phyloP scores from a whole-genome alignment of 2,888 invertebrate species.

The Drosophila sordidapex region DNA sequence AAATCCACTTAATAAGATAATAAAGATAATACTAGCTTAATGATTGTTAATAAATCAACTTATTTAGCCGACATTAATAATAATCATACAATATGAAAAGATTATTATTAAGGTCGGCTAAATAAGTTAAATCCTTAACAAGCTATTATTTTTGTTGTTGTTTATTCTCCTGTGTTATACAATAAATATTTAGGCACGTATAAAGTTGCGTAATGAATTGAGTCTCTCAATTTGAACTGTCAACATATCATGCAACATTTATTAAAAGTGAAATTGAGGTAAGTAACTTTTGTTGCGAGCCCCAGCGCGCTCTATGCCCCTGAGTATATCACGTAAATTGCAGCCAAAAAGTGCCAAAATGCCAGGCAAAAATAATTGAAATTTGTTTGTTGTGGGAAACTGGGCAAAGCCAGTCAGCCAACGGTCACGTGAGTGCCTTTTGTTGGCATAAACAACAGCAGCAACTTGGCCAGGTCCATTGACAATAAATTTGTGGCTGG shows the following conservation, averaged over 20 bases:
- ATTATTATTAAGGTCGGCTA: background rate
- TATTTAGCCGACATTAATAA: too few relatives aligned
- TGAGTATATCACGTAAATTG: conserved; percentile 17
- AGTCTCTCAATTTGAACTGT: background rate
- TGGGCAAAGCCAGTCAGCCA: conserved; percentile 10
- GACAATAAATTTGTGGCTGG: conserved; percentile 52
- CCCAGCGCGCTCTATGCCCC: background rate
- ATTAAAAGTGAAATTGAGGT: conserved; percentile 5
- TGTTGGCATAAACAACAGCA: conserved; percentile 22
- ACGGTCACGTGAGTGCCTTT: conserved; percentile 27
- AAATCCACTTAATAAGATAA: too few relatives aligned
- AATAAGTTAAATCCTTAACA: background rate
- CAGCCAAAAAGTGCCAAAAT: conserved; percentile 24
- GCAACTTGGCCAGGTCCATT: conserved; percentile 13
- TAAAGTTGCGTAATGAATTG: conserved; percentile 1
- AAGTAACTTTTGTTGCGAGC: background rate
- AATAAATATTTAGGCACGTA: background rate
- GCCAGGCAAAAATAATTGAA: conserved; percentile 42
- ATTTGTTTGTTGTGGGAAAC: conserved; percentile 19
- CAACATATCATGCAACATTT: background rate
- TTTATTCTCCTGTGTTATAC: background rate
- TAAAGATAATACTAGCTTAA: too few relatives aligned
- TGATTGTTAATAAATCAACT: too few relatives aligned
- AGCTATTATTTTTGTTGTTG: background rate
- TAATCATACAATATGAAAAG: background rate